Evolutionary conservation across 2,888 invertebrate genomes (phyloP).

Genomic region (Argyresthia albistria): DNA sequence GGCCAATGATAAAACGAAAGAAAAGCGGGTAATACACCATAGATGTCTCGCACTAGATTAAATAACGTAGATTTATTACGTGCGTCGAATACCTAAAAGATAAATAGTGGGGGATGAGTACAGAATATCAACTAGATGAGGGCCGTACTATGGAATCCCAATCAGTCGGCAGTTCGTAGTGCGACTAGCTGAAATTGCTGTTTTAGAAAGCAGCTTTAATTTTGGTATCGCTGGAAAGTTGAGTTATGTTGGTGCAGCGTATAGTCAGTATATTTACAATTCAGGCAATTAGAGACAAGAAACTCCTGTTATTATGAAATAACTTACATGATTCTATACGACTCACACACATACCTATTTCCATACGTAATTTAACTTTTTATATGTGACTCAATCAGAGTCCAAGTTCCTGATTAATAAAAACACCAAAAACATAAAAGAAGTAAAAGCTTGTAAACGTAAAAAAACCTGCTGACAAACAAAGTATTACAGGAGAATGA

Average conservation of each 20-base stretch:
- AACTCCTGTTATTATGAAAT: background rate
- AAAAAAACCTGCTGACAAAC: background rate
- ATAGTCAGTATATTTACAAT: background rate
- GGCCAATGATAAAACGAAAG: constrained; percentile 20
- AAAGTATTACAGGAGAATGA: too few relatives aligned
- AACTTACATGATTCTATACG: background rate
- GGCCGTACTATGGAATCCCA: background rate
- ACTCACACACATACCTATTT: background rate
- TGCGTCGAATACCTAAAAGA: constrained; percentile 40
- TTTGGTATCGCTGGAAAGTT: background rate
- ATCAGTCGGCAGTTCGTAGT: background rate
- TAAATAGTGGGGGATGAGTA: constrained; percentile 34
- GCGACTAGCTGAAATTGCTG: background rate
- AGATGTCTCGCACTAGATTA: constrained; percentile 48
- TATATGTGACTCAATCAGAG: too few relatives aligned
- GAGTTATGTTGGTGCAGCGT: too few relatives aligned
- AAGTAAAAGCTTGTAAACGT: background rate
- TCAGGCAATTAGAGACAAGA: background rate
- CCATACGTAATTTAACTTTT: too few relatives aligned
- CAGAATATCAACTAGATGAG: constrained; percentile 31
- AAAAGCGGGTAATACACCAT: constrained; percentile 19
- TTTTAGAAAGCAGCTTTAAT: background rate
- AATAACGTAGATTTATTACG: constrained; percentile 59
- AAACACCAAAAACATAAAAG: background rate
- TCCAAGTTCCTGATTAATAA: too few relatives aligned